A percentile compares a stretch with the other conserved stretches of the same genome.
These are phyloP conservation scores for Nematopogon swammerdamellus DNA, from an alignment of 2,888 invertebrate species.

Conservation along the genomic window DNA sequence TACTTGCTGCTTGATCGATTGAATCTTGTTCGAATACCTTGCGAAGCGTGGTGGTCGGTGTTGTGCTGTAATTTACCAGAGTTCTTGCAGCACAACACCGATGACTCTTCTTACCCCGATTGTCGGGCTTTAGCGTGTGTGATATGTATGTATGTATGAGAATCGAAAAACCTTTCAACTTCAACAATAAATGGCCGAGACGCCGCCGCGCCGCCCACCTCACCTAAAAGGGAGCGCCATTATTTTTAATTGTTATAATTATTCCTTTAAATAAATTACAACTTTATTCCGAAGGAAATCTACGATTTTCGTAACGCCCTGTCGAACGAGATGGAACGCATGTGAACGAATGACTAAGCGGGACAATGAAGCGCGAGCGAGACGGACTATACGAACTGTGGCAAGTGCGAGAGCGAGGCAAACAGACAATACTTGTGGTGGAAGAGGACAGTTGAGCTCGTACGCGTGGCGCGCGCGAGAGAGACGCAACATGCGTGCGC, in stretches of 20 bases:
- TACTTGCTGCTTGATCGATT: too few relatives aligned
- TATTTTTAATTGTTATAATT: background rate
- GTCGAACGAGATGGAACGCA: background rate
- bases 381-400: background rate
- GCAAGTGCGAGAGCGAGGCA: background rate
- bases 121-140: too few relatives aligned
- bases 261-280: background rate
- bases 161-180: too few relatives aligned
- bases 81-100: too few relatives aligned
- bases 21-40: too few relatives aligned
- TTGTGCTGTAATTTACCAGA: too few relatives aligned
- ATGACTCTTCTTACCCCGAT: too few relatives aligned
- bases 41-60: too few relatives aligned
- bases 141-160: too few relatives aligned
- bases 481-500: background rate
- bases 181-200: too few relatives aligned
- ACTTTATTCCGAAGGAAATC: background rate
- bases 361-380: background rate
- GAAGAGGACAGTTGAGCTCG: too few relatives aligned
- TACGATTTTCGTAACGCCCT: background rate
- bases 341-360: background rate
- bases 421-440: background rate
- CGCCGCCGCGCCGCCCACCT: background rate
- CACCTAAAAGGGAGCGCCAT: background rate
- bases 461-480: background rate